Conservation (phyloP, 2,888 invertebrate species). For the Tachystola acroxantha region DNA sequence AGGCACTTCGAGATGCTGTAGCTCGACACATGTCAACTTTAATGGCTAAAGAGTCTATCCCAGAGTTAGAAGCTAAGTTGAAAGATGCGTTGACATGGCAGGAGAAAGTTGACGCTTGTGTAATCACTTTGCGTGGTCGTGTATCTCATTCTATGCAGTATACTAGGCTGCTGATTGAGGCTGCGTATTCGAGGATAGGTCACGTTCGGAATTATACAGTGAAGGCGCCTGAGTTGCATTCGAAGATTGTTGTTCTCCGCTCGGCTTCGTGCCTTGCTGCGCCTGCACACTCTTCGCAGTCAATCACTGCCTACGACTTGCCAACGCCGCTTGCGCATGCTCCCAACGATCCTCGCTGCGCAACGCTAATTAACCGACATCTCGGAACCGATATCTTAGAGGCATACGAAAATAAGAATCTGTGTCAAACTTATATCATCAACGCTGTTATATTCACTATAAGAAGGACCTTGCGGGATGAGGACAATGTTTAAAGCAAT, state of each 20-base stretch:
- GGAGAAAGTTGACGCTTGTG: constrained; percentile 21
- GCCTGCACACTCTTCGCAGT: constrained; percentile 15
- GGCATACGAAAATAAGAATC: constrained; percentile 25
- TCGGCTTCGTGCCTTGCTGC: too few relatives aligned
- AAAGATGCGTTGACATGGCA: constrained; percentile 13
- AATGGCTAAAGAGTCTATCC: constrained; percentile 14
- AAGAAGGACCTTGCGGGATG: not conserved
- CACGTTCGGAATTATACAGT: constrained; percentile 21
- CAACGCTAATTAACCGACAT: constrained; percentile 34
- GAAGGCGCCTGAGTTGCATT: constrained; percentile 21
- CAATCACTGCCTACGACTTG: constrained; percentile 26
- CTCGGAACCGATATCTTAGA: constrained; percentile 25
- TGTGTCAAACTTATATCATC: constrained; percentile 22
- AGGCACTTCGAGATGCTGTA: constrained; percentile 25
- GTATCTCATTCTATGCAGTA: constrained; percentile 40
- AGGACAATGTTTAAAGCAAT: too few relatives aligned
- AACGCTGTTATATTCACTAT: not conserved
- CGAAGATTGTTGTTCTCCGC: constrained; percentile 32
- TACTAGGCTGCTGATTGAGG: constrained; percentile 28
- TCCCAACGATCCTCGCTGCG: constrained; percentile 26
- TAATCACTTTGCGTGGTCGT: constrained; percentile 26
- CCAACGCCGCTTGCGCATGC: constrained; percentile 22
- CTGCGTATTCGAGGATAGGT: constrained; percentile 28
- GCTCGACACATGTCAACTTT: constrained; percentile 24
- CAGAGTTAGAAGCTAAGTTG: constrained; percentile 11